Evolutionary conservation across 2,113 vertebrate genomes (phyloP).

Genomic region (Pseudopipra pipra): DNA sequence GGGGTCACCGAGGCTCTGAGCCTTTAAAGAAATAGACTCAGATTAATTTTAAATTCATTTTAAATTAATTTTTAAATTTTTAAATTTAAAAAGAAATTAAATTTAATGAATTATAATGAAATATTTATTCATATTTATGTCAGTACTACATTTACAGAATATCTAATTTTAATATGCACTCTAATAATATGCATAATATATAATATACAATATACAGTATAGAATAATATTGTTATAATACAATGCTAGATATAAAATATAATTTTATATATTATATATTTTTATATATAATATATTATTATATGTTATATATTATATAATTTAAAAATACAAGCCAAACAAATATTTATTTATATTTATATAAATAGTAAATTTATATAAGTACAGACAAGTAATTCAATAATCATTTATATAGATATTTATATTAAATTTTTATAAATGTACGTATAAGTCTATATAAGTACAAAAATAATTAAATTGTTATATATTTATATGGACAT

Average conservation of each 20-base stretch:
- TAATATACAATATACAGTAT: neutral
- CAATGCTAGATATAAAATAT: neutral
- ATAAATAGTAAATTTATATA: neutral
- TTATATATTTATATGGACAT: neutral
- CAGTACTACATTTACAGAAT: neutral
- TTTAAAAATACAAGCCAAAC: neutral
- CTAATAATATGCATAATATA: neutral
- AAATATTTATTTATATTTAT: neutral
- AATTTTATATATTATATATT: neutral
- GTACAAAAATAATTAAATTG: neutral
- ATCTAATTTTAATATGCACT: too few species aligned
- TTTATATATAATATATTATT: too few species aligned
- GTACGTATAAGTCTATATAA: neutral
- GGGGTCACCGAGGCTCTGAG: neutral
- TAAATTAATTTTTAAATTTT: neutral
- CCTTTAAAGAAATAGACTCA: neutral
- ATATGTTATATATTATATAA: too few species aligned
- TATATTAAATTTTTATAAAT: neutral
- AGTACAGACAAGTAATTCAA: neutral
- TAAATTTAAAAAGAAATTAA: neutral
- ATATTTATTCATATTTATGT: neutral
- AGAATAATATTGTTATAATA: too few species aligned
- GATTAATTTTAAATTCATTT: too few species aligned
- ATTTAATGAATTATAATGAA: neutral
- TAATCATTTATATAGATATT: neutral